Evolutionary conservation across 1,140 invertebrate genomes (phyloP).

Genomic region (Lanistes nyassanus): DNA sequence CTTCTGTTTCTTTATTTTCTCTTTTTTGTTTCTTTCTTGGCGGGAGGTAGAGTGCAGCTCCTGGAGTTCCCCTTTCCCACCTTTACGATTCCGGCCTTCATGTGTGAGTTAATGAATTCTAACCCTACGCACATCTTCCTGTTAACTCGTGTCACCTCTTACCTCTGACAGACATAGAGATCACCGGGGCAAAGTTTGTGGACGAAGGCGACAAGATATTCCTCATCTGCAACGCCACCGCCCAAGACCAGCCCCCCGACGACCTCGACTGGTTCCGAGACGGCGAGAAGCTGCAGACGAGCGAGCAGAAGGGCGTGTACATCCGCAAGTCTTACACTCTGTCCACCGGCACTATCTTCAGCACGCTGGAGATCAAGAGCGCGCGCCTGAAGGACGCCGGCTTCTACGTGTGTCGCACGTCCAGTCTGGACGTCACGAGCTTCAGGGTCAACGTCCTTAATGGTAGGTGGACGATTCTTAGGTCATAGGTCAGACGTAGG

Average conservation of each 20-base stretch:
- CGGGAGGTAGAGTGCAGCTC: too few relatives aligned
- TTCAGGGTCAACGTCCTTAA: conserved; percentile 48
- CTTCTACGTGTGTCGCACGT: conserved; percentile 47
- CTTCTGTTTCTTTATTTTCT: not conserved
- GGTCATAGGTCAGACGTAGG: too few relatives aligned
- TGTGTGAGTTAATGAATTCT: too few relatives aligned
- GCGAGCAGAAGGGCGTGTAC: conserved; percentile 30
- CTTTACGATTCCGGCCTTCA: too few relatives aligned
- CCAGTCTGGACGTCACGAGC: conserved; percentile 44
- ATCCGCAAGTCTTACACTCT: conserved; percentile 44
- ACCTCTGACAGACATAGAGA: conserved; percentile 40
- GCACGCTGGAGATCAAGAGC: conserved; percentile 44
- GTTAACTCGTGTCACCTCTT: too few relatives aligned
- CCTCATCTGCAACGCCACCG: conserved; percentile 46
- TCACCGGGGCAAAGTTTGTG: conserved; percentile 39
- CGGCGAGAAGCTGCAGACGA: conserved; percentile 28
- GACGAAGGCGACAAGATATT: conserved; percentile 44
- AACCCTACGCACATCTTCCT: too few relatives aligned
- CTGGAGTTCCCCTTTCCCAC: too few relatives aligned
- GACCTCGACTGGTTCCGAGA: conserved; percentile 49
- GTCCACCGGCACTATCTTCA: conserved; percentile 39
- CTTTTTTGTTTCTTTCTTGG: too few relatives aligned
- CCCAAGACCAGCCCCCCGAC: conserved; percentile 41
- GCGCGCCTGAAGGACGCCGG: conserved; percentile 40
- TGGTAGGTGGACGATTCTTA: conserved; percentile 33